Evolutionary conservation across 2,888 invertebrate species (phyloP), one percentile per base, ranked within the genome.

Genomic region (Acheta domesticus): DNA sequence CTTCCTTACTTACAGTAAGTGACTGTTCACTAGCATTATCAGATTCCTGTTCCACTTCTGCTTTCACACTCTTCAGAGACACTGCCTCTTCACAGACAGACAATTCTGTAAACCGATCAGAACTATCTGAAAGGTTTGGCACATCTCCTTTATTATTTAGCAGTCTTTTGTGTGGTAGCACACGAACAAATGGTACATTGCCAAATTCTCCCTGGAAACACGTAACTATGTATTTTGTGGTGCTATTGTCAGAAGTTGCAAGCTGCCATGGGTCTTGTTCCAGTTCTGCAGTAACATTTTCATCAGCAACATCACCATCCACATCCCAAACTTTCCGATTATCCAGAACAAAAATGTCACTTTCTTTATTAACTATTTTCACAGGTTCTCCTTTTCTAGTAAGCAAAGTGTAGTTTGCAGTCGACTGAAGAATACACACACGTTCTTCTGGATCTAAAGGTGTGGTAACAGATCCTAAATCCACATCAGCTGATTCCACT

Each of bases 351-450:
- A 96, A 96, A 82, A 95, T 90, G 84, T 96, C 96, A 77, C 93
- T 92, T 84, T 93, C 93, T 79, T 91, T 89, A 48, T 92, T 89
- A 79, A 93, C 91, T 84, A 94, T 88, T 83, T 92, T 92, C 74
- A 98, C 96, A 48, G 93, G 92, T 84, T 93, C 91, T 80, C 96
- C 95, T 83, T 96, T 93, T 79, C 97, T 91, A 82, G 96, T 93
- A 84, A 93, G 89, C 85, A 93, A 88, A 78, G 96, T 96, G 87
- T 93, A 97, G 87, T 97, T 96, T 49, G 85, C 83, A 78, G 88
- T 88, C 82, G 93, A 92, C 83, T 92, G 91, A 82, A 90, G 88
- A 36, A 94, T 87, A 81, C 94, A 84, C 79, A 91, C 89, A 81
- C 92, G 91, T 83, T 92, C 91, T 82, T 89, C 89, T 49, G 93